phyloP scores from a whole-genome alignment of 2,113 vertebrate genomes.

The Dasyprocta punctata region DNA sequence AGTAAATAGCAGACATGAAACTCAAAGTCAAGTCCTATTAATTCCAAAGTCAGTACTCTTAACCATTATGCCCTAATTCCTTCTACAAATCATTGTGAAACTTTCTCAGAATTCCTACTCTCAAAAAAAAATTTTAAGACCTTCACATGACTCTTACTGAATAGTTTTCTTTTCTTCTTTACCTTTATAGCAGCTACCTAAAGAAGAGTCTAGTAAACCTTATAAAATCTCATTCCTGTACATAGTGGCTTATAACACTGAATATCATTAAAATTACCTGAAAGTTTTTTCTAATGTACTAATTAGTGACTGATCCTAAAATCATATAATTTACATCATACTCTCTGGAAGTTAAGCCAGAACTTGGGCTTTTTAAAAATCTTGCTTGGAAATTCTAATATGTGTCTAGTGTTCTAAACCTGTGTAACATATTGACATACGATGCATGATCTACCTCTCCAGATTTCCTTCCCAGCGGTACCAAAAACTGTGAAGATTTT shows the following conservation, averaged over 20 bases:
- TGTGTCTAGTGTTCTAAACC: background rate
- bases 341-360: background rate
- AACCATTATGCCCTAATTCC: background rate
- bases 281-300: background rate
- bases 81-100: constrained; percentile 34
- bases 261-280: background rate
- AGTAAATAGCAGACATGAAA: constrained; percentile 1
- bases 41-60: background rate
- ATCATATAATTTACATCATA: background rate
- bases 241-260: background rate
- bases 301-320: background rate
- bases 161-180: background rate
- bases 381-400: background rate
- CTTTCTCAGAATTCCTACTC: background rate
- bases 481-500: constrained; percentile 20
- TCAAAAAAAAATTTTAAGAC: constrained; percentile 38
- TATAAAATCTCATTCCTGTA: background rate
- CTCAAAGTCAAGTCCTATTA: background rate
- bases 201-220: background rate
- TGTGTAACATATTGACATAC: background rate
- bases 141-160: background rate
- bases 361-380: background rate
- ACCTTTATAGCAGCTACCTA: background rate
- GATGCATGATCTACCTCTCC: background rate
- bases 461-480: background rate